Evolutionary conservation across 2,113 vertebrate species (phyloP), one percentile per base, ranked within the genome.

Genomic region (Eretmochelys imbricata): DNA sequence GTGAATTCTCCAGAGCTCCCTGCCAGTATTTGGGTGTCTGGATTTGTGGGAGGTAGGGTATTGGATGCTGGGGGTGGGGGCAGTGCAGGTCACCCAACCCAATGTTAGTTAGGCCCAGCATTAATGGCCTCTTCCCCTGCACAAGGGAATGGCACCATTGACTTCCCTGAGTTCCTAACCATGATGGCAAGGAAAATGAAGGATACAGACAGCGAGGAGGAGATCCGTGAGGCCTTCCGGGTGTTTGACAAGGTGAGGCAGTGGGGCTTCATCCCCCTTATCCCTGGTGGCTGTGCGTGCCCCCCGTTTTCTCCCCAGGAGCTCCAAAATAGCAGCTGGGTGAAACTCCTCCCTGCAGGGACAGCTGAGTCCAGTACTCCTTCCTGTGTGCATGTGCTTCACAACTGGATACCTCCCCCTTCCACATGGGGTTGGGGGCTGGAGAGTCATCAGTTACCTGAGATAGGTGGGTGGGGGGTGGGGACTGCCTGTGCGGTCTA

Each of bases 141-240:
- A 7, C 31, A 12, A 99, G 99, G 99, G 50, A 99, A 99, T 0
- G 99, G 99, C 54, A 99, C 99, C 65, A 99, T 99, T 72, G 99
- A 99, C 95, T 99, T 99, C 95, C 99, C 99, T 0, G 99, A 99
- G 98, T 99, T 99, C 96, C 97, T 99, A 87, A 99, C 99, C 94
- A 99, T 99, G 99, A 99, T 99, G 99, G 99, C 99, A 12, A 98
- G 99, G 75, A 99, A 99, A 98, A 99, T 99, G 99, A 99, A 99
- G 95, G 99, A 99, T 48, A 99, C 99, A 0, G 99, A 99, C 98
- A 99, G 99, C 0, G 99, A 99, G 97, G 99, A 99, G 97, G 99
- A 99, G 97, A 99, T 99, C 96, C 98, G 99, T 94, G 99, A 99
- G 98, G 99, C 99, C 3, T 99, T 99, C 97, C 97, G 99, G 49